Evolutionary conservation across 2,888 invertebrate species (phyloP).

Genomic region (Calliopum simillimum): DNA sequence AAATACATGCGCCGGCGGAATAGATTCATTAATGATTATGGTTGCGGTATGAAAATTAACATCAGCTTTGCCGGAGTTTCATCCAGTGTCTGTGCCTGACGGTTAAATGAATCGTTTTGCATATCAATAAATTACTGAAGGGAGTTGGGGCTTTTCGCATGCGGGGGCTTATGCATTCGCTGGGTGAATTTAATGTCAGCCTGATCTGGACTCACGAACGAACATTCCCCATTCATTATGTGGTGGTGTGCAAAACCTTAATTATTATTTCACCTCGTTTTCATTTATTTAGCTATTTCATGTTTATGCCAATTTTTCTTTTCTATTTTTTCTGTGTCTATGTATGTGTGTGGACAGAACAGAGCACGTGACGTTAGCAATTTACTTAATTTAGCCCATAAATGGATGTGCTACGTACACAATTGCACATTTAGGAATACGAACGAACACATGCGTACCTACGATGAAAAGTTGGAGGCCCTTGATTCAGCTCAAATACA

Average conservation of each 20-base stretch:
- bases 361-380: conserved; percentile 4
- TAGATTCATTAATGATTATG: conserved; percentile 32
- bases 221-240: no score
- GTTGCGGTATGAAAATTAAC: conserved; percentile 23
- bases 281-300: conserved; percentile 5
- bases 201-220: neutral
- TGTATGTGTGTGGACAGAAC: neutral
- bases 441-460: neutral
- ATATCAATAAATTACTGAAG: no score
- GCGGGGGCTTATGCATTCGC: no score
- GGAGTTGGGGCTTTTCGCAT: no score
- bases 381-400: neutral
- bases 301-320: neutral
- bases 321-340: neutral
- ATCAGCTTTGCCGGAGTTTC: neutral
- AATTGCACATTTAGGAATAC: neutral
- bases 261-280: conserved; percentile 17
- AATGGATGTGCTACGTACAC: neutral
- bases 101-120: conserved; percentile 4
- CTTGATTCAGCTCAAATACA: neutral
- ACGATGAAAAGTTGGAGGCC: neutral
- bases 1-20: neutral
- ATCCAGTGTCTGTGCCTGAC: neutral
- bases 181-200: no score
- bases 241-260: neutral